Evolutionary conservation across 2,888 invertebrate species (phyloP), one percentile per base, ranked within the genome.

Genomic region (Drosophila koepferae): DNA sequence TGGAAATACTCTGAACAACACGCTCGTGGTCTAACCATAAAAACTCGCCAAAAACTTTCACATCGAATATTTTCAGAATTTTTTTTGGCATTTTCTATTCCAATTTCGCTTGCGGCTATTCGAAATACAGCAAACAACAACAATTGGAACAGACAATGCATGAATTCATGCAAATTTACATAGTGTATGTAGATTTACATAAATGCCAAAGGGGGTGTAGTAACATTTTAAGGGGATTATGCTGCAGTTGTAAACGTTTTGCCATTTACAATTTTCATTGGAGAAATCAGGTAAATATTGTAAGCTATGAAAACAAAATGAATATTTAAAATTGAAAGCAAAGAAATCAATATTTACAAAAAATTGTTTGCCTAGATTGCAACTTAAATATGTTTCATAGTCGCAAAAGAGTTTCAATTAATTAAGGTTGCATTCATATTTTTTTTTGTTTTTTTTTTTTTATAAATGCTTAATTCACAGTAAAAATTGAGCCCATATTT

Each of bases 1-100:
- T 85, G 77, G 73, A 80, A 82, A 83, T 81, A 80, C 68, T 65
- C 69, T 53, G 71, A 43, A 51, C 54, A 87, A 81, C 72, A 58
- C 73, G 73, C 34, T 64, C 70, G 86, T 56, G 84, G 84, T 85
- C 70, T 74, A 49, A 77, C 73, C 88, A 69, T 20, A 60, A 73
- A 72, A 76, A 73, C 63, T 66, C 43, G 23, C 43, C 51, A 54
- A 85, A 82, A 82, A 78, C 66, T 71, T 46, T 12, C 70, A 59
- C 58, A 53, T 51, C 46, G 44, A 63, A 54, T 40, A 48, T 41
- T 61, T n/a, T n/a, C n/a, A 44, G 28, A 69, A 64, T 51, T 68
- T 73, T 68, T 73, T 56, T 65, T 1, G 6, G 38, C 59, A 64
- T 63, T 76, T 80, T 76, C 62, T 51, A 75, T 75, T 73, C 53